A percentile compares a stretch with the other conserved stretches of the same genome.
Evolutionary conservation across 2,113 vertebrate genomes (phyloP).

Genomic region (Oplegnathus fasciatus): DNA sequence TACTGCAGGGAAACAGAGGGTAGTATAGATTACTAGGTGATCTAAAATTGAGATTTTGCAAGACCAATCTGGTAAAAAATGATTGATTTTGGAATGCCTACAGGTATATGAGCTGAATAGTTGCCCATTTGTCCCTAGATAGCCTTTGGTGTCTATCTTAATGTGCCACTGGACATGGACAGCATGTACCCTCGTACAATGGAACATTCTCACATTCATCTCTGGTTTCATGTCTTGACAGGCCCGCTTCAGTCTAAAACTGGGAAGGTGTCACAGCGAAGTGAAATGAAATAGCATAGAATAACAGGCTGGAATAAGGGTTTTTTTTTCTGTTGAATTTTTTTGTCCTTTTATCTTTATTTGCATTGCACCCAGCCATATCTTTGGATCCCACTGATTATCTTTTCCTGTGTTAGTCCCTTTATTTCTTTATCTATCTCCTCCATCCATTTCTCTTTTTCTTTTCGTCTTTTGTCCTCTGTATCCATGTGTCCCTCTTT

Average conservation of each 20-base stretch:
- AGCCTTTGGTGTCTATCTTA: neutral
- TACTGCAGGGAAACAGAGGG: neutral
- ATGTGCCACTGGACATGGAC: neutral
- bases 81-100: neutral
- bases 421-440: conserved; percentile 2
- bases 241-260: neutral
- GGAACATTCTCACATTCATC: neutral
- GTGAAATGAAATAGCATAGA: neutral
- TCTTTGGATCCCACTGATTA: neutral
- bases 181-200: neutral
- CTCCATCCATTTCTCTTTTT: neutral
- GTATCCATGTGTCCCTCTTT: conserved; percentile 37
- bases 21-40: neutral
- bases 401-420: neutral
- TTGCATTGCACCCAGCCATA: neutral
- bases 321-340: neutral
- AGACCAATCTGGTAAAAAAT: neutral
- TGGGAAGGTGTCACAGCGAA: neutral
- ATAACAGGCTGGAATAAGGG: too few species aligned
- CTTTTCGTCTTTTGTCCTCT: conserved; percentile 36
- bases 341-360: neutral
- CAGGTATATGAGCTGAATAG: neutral
- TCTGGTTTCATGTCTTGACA: neutral
- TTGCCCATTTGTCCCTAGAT: neutral
- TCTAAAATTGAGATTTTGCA: neutral